Evolutionary conservation across 2,888 invertebrate species (phyloP), one percentile per base, ranked within the genome.

Genomic region (Synanthedon formicaeformis): DNA sequence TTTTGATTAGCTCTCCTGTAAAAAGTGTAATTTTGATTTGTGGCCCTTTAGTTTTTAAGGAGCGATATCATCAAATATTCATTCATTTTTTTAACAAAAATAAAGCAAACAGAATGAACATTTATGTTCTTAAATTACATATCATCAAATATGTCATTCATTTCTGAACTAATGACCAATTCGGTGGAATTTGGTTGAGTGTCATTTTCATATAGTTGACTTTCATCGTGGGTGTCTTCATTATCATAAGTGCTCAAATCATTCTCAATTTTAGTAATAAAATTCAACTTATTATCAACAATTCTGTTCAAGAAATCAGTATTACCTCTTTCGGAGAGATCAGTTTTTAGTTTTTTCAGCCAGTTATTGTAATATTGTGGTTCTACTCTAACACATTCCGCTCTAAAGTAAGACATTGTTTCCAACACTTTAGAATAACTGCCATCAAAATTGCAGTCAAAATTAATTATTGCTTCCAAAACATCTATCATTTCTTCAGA

Each of bases 131-230:
- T 34, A 45, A 45, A 50, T 70, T 71, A 83, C 69, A 82, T 80
- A 56, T 82, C 79, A 73, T 84, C 84, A 76, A 87, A 88, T 58
- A 87, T 72, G 57, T 82, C 75, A 63, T 85, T 75, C 12, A 82
- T 69, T 61, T 84, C 83, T 12, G 81, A 66, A 57, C 66, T 69
- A 50, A 86, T 73, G 12, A 70, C 71, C 6, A 85, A 60, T 53
- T 81, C 78, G 16, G 75, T 75, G 40, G 78, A 66, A 55, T 76
- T 69, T 16, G 84, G 82, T 14, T 76, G 61, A 2, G 84, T 87
- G 60, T 87, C 78, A 71, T 79, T 81, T 56, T 83, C 82, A 75
- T 83, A 84, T 58, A 82, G 52, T 56, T 86, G 81, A 53, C 79
- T 81, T 45, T 87, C 81, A 53, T 83, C 78, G 60, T 73, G 71